Conservation (phyloP, 1,140 invertebrate species). For the Orius laevigatus region DNA sequence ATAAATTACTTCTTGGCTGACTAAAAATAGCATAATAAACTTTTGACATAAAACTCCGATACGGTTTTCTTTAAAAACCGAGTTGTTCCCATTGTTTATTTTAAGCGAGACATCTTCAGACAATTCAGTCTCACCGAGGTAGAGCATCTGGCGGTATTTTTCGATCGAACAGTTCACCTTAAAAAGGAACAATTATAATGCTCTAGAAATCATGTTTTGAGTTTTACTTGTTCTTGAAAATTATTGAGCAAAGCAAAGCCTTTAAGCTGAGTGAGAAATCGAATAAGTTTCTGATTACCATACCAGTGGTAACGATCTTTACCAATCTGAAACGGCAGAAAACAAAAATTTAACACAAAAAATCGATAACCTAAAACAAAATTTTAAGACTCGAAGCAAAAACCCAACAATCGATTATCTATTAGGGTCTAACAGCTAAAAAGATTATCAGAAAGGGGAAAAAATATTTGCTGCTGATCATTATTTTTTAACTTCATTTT, state of each 20-base stretch:
- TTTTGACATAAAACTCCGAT: constrained; percentile 51
- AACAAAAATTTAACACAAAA: not conserved
- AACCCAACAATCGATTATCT: too few relatives aligned
- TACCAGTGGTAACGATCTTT: constrained; percentile 44
- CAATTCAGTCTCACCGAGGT: constrained; percentile 20
- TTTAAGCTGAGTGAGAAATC: constrained; percentile 21
- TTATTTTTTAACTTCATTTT: too few relatives aligned
- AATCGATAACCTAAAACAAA: constrained; percentile 25
- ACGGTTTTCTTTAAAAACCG: constrained; percentile 34
- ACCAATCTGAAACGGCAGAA: constrained; percentile 28
- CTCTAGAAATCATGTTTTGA: too few relatives aligned
- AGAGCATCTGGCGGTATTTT: constrained; percentile 12
- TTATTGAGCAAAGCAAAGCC: constrained; percentile 19
- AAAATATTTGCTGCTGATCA: too few relatives aligned
- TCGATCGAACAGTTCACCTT: constrained; percentile 19
- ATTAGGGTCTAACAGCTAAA: too few relatives aligned
- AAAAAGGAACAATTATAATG: not conserved
- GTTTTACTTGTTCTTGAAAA: constrained; percentile 7
- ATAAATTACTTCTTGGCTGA: constrained; percentile 38
- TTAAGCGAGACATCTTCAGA: constrained; percentile 16
- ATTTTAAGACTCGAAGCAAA: too few relatives aligned
- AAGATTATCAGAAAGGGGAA: too few relatives aligned
- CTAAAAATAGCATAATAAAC: constrained; percentile 55
- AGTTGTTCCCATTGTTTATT: not conserved
- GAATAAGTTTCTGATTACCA: constrained; percentile 25